These are phyloP conservation scores for Diprion similis DNA, from an alignment of 1,140 invertebrate species.

Conservation along the genomic window DNA sequence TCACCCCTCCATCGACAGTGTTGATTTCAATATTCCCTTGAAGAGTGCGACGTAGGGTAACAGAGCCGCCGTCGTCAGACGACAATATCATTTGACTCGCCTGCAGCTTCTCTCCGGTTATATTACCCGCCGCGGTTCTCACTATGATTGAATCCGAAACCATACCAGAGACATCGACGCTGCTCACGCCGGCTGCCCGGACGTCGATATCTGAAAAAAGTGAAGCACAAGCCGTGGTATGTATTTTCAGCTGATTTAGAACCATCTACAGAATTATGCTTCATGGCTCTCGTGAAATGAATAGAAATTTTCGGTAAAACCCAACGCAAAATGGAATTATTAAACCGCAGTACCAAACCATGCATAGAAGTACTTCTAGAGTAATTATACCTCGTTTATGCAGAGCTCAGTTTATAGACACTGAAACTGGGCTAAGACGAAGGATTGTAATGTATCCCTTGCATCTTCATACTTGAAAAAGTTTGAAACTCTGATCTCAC, in stretches of 20 bases:
- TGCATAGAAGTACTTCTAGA: no score
- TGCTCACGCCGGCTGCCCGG: conserved; percentile 20
- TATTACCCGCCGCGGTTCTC: conserved; percentile 31
- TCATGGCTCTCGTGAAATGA: no score
- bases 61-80: conserved; percentile 29
- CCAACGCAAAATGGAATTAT: not conserved
- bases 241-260: not conserved
- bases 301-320: not conserved
- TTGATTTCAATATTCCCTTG: conserved; percentile 32
- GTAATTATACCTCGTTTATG: no score
- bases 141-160: conserved; percentile 27
- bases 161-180: conserved; percentile 25
- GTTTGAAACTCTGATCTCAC: no score
- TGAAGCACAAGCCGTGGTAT: not conserved
- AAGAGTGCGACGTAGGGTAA: conserved; percentile 22
- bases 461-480: no score
- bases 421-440: no score
- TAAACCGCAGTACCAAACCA: no score
- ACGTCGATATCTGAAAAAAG: conserved; percentile 28
- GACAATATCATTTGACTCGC: conserved; percentile 27
- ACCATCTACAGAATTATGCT: no score
- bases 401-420: no score
- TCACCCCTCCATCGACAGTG: conserved; percentile 30
- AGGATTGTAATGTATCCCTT: no score
- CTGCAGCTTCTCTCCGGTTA: conserved; percentile 28